Percentiles rank a stretch among this genome's conserved stretches.
Conservation (phyloP, 2,888 invertebrate species). For the Agrochola lychnidis region DNA sequence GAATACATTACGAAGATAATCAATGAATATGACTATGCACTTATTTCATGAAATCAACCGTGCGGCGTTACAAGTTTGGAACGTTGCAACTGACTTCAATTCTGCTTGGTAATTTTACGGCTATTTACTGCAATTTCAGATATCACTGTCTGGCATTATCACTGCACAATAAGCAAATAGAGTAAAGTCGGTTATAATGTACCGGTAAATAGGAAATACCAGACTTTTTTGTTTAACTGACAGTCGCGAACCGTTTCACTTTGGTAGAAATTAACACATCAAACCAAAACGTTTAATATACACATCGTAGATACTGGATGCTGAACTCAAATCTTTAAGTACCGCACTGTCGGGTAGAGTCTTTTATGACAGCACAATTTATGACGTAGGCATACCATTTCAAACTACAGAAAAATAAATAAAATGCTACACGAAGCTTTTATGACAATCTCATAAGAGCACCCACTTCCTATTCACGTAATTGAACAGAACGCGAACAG, state of each 20-base stretch:
- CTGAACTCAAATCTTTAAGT: neutral
- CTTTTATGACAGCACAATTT: neutral
- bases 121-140: constrained; percentile 57
- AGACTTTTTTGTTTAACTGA: constrained; percentile 11
- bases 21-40: constrained; percentile 48
- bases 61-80: constrained; percentile 41
- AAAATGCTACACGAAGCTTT: constrained; percentile 22
- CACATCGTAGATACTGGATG: neutral
- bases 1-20: constrained; percentile 32
- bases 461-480: constrained; percentile 49
- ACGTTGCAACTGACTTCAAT: constrained; percentile 46
- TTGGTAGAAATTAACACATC: constrained; percentile 1
- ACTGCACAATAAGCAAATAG: constrained; percentile 36
- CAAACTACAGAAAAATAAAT: constrained; percentile 16
- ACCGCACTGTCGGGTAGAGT: neutral
- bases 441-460: constrained; percentile 48
- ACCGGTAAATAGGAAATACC: constrained; percentile 44
- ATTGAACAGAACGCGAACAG: constrained; percentile 43
- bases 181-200: constrained; percentile 4
- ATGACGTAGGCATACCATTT: neutral
- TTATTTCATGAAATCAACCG: constrained; percentile 52
- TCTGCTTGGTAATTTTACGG: constrained; percentile 55
- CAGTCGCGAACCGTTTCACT: neutral
- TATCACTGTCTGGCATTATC: constrained; percentile 41
- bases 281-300: constrained; percentile 1